Base-by-base conservation (phyloP, 2,888 invertebrate species). In the Furcula furcula region DNA sequence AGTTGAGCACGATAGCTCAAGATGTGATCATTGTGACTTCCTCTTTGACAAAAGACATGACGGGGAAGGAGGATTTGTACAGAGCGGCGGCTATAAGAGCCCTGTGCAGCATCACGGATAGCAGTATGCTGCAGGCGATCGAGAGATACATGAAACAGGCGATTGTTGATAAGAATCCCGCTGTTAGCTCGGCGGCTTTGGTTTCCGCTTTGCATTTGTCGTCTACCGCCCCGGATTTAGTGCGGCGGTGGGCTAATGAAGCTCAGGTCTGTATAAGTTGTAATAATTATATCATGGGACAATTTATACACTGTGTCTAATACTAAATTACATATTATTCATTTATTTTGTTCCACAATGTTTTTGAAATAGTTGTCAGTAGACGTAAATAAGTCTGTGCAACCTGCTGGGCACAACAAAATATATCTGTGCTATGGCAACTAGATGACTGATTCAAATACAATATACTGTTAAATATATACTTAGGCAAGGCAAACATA, bases 71-170 rank as follows among this genome's bases (percentile, higher is more conserved):
- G 73, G 97, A 98, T 81, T 84, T 96, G 45, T 98, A 97, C 77
- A 57, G 88, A 40, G 97, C 98, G 0, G 97, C 99, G 4, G 98
- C 99, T 15, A 99, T 99, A 58, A 91, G 99, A 45, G 98, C 99
- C 0, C 89, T 99, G 2, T 99, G 99, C 79, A 97, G 97, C 62
- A 98, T 99, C 38, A 99, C 98, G 0, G 99, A 99, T 86, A 94
- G 92, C 39, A 94, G 94, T 0, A 96, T 96, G 98, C 84, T 99
- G 35, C 97, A 99, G 81, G 96, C 98, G 2, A 98, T 99, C 41
- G 99, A 99, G 74, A 91, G 99, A 38, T 99, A 99, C 82, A 99
- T 99, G 98, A 99, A 99, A 73, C 99, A 99, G 76, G 99, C 99
- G 0, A 99, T 99, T 55, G 99, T 99, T n/a, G 99, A 99, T 80